These are phyloP conservation scores for Callionymus lyra DNA, from an alignment of 2,113 vertebrate species.

Conservation along the genomic window DNA sequence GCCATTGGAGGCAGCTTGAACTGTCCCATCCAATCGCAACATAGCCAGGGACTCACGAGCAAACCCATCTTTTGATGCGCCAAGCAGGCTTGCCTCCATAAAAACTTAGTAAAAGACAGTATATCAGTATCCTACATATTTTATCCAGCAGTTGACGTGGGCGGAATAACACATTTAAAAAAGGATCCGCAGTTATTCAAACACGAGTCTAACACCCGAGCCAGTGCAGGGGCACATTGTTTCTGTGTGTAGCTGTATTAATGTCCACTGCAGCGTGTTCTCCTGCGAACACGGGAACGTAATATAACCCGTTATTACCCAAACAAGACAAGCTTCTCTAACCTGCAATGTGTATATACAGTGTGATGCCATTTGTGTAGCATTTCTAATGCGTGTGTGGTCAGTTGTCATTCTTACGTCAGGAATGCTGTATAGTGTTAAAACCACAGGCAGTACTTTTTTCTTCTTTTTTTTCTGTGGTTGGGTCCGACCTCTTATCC, in stretches of 20 bases:
- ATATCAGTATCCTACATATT: constrained; percentile 59
- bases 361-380: constrained; percentile 64
- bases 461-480: constrained; percentile 36
- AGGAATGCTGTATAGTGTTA: constrained; percentile 61
- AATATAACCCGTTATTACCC: constrained; percentile 47
- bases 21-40: constrained; percentile 61
- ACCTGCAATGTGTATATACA: constrained; percentile 64
- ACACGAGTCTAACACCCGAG: constrained; percentile 44
- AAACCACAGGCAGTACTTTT: constrained; percentile 51
- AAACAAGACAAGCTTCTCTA: constrained; percentile 53
- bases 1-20: constrained; percentile 67
- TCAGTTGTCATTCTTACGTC: constrained; percentile 54
- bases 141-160: constrained; percentile 58
- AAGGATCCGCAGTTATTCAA: constrained; percentile 52
- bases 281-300: constrained; percentile 44
- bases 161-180: constrained; percentile 46
- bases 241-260: constrained; percentile 57
- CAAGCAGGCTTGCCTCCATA: constrained; percentile 66
- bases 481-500: constrained; percentile 46
- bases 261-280: constrained; percentile 52
- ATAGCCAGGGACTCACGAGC: constrained; percentile 71
- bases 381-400: constrained; percentile 57
- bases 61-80: constrained; percentile 64
- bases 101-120: constrained; percentile 68
- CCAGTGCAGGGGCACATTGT: constrained; percentile 64